Evolutionary conservation across 2,888 invertebrate species (phyloP).

Genomic region (Drosophila maculinotata): DNA sequence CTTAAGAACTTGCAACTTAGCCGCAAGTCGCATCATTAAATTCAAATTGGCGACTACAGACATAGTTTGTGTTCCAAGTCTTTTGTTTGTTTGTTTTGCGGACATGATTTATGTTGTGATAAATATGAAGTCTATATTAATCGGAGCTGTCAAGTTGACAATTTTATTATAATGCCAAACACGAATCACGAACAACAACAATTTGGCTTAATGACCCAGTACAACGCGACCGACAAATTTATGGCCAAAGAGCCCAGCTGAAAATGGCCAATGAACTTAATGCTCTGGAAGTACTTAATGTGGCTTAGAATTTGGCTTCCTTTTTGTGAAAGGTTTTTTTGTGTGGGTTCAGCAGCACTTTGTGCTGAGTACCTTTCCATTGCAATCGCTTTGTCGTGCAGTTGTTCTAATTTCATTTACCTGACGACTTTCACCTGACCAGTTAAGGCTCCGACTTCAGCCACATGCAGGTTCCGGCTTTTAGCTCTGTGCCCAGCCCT

Average conservation of each 20-base stretch:
- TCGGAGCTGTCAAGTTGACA: constrained; percentile 77
- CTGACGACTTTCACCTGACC: constrained; percentile 55
- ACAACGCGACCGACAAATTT: constrained; percentile 52
- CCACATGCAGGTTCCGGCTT: constrained; percentile 24
- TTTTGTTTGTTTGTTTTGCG: constrained; percentile 41
- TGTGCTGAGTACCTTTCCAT: constrained; percentile 49
- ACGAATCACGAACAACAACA: constrained; percentile 58
- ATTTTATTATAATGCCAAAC: constrained; percentile 66
- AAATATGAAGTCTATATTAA: constrained; percentile 74
- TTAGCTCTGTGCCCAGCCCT: constrained; percentile 4
- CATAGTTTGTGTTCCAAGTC: constrained; percentile 62
- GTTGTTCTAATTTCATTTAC: constrained; percentile 61
- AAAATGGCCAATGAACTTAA: constrained; percentile 56
- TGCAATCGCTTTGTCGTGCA: constrained; percentile 66
- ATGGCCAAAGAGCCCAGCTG: constrained; percentile 35
- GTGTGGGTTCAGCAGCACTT: constrained; percentile 22
- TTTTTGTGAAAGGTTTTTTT: constrained; percentile 50
- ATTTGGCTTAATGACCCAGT: constrained; percentile 58
- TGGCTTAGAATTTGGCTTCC: constrained; percentile 40
- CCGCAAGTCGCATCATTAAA: constrained; percentile 38
- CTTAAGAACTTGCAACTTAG: constrained; percentile 36
- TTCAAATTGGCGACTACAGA: constrained; percentile 24
- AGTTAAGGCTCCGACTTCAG: constrained; percentile 3
- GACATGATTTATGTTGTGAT: constrained; percentile 63
- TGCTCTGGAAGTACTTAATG: constrained; percentile 43